Conservation (phyloP, 2,888 invertebrate genomes). For the Leuctra nigra region DNA sequence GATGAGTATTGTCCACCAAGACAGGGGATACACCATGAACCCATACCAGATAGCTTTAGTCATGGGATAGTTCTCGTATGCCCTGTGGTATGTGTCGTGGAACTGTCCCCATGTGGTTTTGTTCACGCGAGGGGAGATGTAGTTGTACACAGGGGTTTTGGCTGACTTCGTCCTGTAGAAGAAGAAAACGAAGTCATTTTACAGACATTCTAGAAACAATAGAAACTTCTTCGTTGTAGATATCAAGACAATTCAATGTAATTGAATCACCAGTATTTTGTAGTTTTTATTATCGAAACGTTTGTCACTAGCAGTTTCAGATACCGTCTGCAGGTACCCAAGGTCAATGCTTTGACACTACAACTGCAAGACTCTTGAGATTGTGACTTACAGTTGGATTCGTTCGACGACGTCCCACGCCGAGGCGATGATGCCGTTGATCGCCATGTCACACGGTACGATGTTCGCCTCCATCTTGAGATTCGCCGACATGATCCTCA, state of each 20-base stretch:
- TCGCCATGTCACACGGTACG: slow-evolving; percentile 47
- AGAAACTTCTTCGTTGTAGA: neutral
- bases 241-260: slow-evolving; percentile 24
- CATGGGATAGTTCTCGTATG: slow-evolving; percentile 27
- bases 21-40: slow-evolving; percentile 39
- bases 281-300: too few relatives aligned
- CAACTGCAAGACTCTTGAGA: too few relatives aligned
- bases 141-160: slow-evolving; percentile 45
- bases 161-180: slow-evolving; percentile 11
- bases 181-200: neutral
- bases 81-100: slow-evolving; percentile 32
- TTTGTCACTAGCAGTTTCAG: too few relatives aligned
- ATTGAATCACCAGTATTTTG: neutral
- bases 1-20: neutral
- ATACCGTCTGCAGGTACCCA: too few relatives aligned
- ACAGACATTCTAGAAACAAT: neutral
- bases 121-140: slow-evolving; percentile 48
- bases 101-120: slow-evolving; percentile 50
- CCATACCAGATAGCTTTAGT: slow-evolving; percentile 32
- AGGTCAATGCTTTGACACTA: too few relatives aligned
- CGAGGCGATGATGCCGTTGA: slow-evolving; percentile 44
- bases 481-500: slow-evolving; percentile 46
- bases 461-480: slow-evolving; percentile 44
- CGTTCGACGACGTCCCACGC: slow-evolving; percentile 38
- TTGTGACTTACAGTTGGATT: too few relatives aligned